A percentile compares a stretch with the other conserved stretches of the same genome.
Evolutionary conservation across 2,113 vertebrate genomes (phyloP).

Genomic region (Eublepharis macularius): DNA sequence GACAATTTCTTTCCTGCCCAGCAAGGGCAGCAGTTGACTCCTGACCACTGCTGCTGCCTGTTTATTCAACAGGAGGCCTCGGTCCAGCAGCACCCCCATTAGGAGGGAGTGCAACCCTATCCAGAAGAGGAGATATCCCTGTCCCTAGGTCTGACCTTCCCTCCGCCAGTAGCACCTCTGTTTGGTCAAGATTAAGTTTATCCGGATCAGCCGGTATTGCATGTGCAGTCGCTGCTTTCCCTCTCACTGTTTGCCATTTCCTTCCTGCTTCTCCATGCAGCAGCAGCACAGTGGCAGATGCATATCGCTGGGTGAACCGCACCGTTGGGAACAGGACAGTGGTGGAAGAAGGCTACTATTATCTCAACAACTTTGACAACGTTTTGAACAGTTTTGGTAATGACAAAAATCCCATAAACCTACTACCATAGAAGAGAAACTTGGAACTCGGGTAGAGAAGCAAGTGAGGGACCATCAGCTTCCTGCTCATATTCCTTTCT

Average conservation of each 20-base stretch:
- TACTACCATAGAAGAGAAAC: neutral
- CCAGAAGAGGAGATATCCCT: too few relatives aligned
- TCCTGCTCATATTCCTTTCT: neutral
- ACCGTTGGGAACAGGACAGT: conserved; percentile 87
- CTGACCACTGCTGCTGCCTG: too few relatives aligned
- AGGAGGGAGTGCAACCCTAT: too few relatives aligned
- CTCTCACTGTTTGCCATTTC: neutral
- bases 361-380: conserved; percentile 99
- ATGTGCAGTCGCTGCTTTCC: neutral
- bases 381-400: conserved; percentile 97
- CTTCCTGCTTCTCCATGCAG: conserved; percentile 64
- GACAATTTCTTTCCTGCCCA: too few relatives aligned
- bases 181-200: too few relatives aligned
- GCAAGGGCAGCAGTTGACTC: too few relatives aligned
- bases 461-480: neutral
- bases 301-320: conserved; percentile 86
- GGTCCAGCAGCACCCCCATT: too few relatives aligned
- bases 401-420: neutral
- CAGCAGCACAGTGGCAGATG: conserved; percentile 90
- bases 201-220: neutral
- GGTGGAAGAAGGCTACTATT: conserved; percentile 93
- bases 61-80: too few relatives aligned
- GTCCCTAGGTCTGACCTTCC: too few relatives aligned
- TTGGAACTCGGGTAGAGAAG: neutral
- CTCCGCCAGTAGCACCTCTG: too few relatives aligned